Evolutionary conservation across 2,113 vertebrate species (phyloP).

Genomic region (Nothoprocta perdicaria): DNA sequence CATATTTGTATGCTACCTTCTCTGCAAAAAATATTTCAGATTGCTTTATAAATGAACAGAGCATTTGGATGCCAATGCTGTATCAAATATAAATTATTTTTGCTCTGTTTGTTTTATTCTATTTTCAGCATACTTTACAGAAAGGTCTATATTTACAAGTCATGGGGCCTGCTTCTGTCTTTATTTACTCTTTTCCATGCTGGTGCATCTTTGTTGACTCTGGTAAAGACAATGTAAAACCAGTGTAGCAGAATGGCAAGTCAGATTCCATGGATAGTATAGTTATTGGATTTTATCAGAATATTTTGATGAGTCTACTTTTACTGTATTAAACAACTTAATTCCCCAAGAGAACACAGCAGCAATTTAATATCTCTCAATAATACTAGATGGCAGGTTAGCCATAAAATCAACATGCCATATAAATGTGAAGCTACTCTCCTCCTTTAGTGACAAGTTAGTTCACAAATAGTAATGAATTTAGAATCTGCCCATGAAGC

Average conservation of each 20-base stretch:
- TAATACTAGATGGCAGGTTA: background rate
- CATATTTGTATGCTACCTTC: background rate
- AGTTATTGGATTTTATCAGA: background rate
- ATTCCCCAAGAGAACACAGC: background rate
- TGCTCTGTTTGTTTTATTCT: background rate
- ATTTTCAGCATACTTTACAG: background rate
- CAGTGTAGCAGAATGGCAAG: background rate
- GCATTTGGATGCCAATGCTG: background rate
- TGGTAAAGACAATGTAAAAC: background rate
- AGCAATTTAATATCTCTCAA: background rate
- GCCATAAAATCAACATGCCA: background rate
- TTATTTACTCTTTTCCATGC: background rate
- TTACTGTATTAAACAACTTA: background rate
- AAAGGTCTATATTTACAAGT: background rate
- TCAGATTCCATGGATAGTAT: background rate
- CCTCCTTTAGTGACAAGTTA: background rate
- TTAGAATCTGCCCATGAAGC: background rate
- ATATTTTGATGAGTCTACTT: background rate
- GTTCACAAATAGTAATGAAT: background rate
- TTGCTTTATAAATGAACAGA: background rate
- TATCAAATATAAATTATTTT: background rate
- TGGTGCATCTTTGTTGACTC: background rate
- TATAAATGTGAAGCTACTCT: background rate
- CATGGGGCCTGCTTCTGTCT: background rate
- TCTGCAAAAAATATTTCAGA: background rate